Conservation (phyloP, 2,797 vertebrate species). For the Ctenopoma multispine region DNA sequence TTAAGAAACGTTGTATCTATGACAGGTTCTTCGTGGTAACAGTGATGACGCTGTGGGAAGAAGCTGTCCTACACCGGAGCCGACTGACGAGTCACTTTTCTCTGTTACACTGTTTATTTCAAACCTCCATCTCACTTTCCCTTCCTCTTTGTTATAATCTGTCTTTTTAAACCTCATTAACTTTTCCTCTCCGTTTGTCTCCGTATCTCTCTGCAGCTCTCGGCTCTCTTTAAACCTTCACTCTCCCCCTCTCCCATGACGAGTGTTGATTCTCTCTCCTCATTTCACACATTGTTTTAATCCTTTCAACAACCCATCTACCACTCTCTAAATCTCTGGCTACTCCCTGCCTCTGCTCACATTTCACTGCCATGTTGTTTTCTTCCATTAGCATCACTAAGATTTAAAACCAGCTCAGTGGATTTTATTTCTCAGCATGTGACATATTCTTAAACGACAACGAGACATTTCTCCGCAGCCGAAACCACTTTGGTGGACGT, state of each 20-base stretch:
- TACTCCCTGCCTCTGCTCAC: not conserved
- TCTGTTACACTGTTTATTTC: no score
- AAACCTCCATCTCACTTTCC: conserved; percentile 1
- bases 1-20: no score
- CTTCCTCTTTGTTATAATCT: not conserved
- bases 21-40: no score
- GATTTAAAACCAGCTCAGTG: conserved; percentile 35
- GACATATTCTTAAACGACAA: conserved; percentile 34
- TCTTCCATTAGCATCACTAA: conserved; percentile 17
- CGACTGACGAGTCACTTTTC: no score
- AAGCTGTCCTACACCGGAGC: no score
- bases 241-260: not conserved
- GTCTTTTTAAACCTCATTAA: conserved; percentile 38
- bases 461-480: conserved; percentile 3
- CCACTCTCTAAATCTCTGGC: conserved; percentile 8
- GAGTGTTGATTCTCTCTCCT: not conserved
- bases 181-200: conserved; percentile 10
- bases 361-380: conserved; percentile 17
- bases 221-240: not conserved
- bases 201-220: conserved; percentile 8
- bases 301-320: conserved; percentile 3
- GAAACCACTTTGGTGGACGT: not conserved
- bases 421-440: conserved; percentile 52
- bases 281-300: conserved; percentile 17
- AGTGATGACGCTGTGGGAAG: no score